phyloP scores from a whole-genome alignment of 2,888 invertebrate species.

The Zygothrica quintamaculata region DNA sequence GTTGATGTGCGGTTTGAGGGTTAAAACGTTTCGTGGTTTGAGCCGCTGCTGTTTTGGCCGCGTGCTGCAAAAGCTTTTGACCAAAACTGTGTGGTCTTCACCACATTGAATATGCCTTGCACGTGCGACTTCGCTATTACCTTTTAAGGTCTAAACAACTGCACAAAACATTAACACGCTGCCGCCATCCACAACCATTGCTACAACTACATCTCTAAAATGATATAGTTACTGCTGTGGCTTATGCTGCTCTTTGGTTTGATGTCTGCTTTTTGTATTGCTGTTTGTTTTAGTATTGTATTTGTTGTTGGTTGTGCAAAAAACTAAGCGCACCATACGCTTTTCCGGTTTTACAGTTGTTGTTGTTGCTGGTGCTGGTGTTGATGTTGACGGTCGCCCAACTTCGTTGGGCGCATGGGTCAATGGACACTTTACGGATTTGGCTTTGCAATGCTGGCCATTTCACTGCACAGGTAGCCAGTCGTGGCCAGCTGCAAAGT shows the following conservation, averaged over 20 bases:
- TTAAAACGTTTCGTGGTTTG: slow-evolving; percentile 25
- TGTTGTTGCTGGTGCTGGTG: too few relatives aligned
- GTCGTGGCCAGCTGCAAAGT: slow-evolving; percentile 42
- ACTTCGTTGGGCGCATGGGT: slow-evolving; percentile 59
- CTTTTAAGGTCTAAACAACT: slow-evolving; percentile 61
- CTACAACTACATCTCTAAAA: slow-evolving; percentile 5
- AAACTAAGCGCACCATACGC: slow-evolving; percentile 41
- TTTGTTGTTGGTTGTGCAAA: slow-evolving; percentile 5
- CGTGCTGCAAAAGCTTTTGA: slow-evolving; percentile 30
- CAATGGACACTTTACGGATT: slow-evolving; percentile 80
- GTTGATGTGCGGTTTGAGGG: not conserved
- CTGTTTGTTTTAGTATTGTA: slow-evolving; percentile 10
- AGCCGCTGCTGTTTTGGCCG: slow-evolving; percentile 14
- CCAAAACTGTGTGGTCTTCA: slow-evolving; percentile 19
- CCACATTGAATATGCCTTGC: slow-evolving; percentile 40
- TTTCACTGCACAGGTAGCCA: slow-evolving; percentile 54
- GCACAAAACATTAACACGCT: slow-evolving; percentile 30
- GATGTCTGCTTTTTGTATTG: slow-evolving; percentile 5
- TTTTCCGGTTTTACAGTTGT: slow-evolving; percentile 79
- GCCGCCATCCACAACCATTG: slow-evolving; percentile 18
- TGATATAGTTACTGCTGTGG: slow-evolving; percentile 42
- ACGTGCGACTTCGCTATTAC: slow-evolving; percentile 47
- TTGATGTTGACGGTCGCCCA: slow-evolving; percentile 30
- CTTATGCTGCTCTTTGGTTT: slow-evolving; percentile 9
- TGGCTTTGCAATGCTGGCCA: slow-evolving; percentile 58